Conservation (phyloP, 1,140 invertebrate species). For the Brachionus paranguensis region DNA sequence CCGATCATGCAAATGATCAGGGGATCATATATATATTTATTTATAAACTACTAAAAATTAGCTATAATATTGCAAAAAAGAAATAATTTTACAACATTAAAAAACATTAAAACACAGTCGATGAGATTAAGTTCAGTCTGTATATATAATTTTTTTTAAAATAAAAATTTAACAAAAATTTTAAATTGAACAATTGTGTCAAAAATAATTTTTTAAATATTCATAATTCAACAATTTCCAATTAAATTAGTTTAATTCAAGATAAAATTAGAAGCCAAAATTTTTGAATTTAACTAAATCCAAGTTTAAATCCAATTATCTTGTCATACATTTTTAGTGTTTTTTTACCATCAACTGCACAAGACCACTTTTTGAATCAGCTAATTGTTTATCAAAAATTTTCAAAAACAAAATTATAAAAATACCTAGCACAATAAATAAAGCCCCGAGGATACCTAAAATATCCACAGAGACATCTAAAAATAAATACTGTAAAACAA, state of each 20-base stretch:
- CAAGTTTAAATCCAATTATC: background rate
- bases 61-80: no score
- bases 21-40: no score
- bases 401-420: conserved; percentile 4
- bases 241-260: no score
- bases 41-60: no score
- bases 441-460: background rate
- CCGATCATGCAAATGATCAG: no score
- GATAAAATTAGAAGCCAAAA: background rate
- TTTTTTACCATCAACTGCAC: background rate
- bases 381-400: background rate
- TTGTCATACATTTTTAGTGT: background rate
- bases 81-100: no score
- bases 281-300: background rate
- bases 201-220: background rate
- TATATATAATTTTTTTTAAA: background rate
- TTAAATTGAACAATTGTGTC: background rate
- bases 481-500: conserved; percentile 36
- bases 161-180: background rate
- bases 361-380: background rate
- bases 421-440: background rate
- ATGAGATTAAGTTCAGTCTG: background rate
- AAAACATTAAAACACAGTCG: background rate
- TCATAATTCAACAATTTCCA: no score
- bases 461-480: background rate